Percentiles rank a stretch among this genome's conserved stretches.
Evolutionary conservation across 2,113 vertebrate genomes (phyloP).

Genomic region (Lutjanus erythropterus): DNA sequence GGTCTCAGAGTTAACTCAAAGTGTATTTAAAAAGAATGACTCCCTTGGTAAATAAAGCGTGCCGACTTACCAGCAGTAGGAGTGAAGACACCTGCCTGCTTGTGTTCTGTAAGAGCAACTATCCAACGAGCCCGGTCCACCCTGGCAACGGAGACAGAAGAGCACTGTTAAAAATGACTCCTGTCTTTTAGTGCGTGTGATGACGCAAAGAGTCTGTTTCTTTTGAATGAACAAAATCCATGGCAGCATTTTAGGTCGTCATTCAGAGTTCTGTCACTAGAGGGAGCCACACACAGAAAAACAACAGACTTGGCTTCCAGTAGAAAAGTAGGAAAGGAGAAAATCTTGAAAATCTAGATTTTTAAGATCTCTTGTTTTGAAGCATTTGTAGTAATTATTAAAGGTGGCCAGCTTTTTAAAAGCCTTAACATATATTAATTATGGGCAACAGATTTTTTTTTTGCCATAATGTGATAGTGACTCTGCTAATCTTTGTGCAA

Average conservation of each 20-base stretch:
- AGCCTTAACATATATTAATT: too few species aligned
- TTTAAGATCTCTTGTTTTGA: too few species aligned
- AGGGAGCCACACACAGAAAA: slow-evolving; percentile 67
- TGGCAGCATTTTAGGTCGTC: neutral
- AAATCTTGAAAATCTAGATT: too few species aligned
- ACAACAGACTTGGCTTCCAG: neutral
- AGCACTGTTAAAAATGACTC: neutral
- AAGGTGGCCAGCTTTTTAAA: too few species aligned
- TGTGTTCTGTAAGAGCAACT: slow-evolving; percentile 84
- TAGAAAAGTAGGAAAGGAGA: too few species aligned
- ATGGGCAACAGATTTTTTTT: too few species aligned
- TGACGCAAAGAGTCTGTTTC: neutral
- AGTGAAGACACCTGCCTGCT: slow-evolving; percentile 59
- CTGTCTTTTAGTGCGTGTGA: neutral
- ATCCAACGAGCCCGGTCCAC: slow-evolving; percentile 94
- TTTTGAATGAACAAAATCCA: neutral
- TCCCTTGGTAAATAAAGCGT: slow-evolving; percentile 7
- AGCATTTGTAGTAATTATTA: too few species aligned
- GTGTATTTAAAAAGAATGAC: neutral
- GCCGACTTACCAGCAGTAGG: slow-evolving; percentile 86
- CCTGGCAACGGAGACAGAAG: slow-evolving; percentile 76
- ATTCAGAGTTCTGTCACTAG: slow-evolving; percentile 58
- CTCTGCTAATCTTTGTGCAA: too few species aligned
- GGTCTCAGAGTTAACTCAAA: neutral
- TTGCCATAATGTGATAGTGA: too few species aligned